These are phyloP conservation scores for Aegotheles bennettii DNA, from an alignment of 2,113 vertebrate genomes.

Conservation along the genomic window DNA sequence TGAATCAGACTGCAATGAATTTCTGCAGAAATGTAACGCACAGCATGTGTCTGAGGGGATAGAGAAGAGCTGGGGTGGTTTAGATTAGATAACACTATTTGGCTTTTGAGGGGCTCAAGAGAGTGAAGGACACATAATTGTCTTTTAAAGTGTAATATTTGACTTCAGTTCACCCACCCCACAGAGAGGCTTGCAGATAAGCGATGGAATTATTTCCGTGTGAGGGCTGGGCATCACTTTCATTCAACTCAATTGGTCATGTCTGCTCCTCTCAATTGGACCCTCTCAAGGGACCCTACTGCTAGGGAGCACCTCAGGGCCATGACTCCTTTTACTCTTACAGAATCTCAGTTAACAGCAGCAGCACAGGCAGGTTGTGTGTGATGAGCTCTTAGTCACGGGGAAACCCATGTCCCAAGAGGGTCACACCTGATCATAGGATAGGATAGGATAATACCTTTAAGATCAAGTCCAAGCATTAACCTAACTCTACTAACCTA, in stretches of 20 bases:
- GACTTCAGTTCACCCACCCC: neutral
- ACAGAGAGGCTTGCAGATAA: neutral
- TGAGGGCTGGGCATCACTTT: neutral
- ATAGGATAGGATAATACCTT: too few species aligned
- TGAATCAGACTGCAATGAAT: slow-evolving; percentile 38
- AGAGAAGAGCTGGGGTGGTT: slow-evolving; percentile 44
- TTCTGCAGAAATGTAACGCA: neutral
- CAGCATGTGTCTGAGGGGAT: slow-evolving; percentile 36
- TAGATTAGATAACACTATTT: slow-evolving; percentile 61
- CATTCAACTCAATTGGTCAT: neutral
- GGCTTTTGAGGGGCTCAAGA: slow-evolving; percentile 19
- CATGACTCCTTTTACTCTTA: neutral
- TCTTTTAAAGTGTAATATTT: slow-evolving; percentile 46
- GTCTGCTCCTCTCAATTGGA: neutral
- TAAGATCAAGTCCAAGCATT: too few species aligned
- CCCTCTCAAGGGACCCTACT: neutral
- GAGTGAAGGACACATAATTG: slow-evolving; percentile 37
- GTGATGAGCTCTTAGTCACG: neutral
- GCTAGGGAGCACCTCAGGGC: neutral
- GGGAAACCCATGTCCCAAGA: neutral
- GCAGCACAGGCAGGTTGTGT: neutral
- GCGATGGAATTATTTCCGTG: neutral
- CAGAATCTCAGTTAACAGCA: neutral
- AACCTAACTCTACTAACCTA: too few species aligned
- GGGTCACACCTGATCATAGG: neutral